These are phyloP conservation scores for Falco peregrinus DNA, from an alignment of 2,797 vertebrate genomes.

Conservation along the genomic window DNA sequence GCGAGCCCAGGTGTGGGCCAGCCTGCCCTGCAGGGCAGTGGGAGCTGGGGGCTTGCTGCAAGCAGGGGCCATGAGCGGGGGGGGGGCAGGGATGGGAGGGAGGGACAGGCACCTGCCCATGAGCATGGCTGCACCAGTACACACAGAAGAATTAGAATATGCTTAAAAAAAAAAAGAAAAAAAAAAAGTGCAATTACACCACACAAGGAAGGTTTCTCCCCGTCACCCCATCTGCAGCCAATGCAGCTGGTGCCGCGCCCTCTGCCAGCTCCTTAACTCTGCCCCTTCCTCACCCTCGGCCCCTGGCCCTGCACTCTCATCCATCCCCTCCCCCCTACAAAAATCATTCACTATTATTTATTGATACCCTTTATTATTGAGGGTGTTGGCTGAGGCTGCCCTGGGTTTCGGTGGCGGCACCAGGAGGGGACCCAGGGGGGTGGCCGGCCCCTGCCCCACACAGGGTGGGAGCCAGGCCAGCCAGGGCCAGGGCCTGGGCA, in stretches of 20 bases:
- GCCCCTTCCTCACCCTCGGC: neutral
- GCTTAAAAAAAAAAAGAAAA: neutral
- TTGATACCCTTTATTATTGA: neutral
- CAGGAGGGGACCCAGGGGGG: neutral
- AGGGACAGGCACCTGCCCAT: neutral
- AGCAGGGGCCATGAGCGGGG: neutral
- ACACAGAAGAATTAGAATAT: neutral
- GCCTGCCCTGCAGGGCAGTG: accelerated
- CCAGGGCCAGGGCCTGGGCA: neutral
- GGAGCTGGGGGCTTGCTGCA: neutral
- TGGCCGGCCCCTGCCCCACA: accelerated
- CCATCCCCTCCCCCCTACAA: neutral
- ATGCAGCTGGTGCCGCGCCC: accelerated
- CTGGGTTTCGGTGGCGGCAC: neutral
- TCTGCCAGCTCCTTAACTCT: neutral
- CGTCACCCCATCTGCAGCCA: accelerated
- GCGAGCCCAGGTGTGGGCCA: neutral
- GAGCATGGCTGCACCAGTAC: accelerated
- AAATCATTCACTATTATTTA: neutral
- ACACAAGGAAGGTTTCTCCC: neutral
- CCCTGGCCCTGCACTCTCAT: accelerated
- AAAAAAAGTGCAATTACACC: neutral
- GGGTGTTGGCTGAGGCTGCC: neutral
- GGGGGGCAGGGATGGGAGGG: neutral
- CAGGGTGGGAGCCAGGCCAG: accelerated